Base-by-base conservation (phyloP, 2,113 vertebrate species). In the Girardinichthys multiradiatus region DNA sequence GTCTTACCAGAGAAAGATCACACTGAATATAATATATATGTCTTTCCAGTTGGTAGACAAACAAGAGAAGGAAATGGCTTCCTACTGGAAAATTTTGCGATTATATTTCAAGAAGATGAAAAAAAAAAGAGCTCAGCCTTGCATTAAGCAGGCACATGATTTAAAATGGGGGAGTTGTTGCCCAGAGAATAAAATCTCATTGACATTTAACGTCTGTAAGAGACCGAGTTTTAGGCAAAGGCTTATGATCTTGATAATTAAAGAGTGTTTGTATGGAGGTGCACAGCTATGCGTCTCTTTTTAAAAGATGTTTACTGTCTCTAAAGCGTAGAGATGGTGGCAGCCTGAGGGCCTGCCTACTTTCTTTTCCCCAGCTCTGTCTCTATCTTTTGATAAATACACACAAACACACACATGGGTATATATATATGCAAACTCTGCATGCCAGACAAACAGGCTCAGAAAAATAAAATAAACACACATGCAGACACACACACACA, bases 211-310 rank as follows among this genome's bases (percentile, higher is more conserved):
- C 83, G 80, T 89, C 82, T 89, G 57, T 13, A 60, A 90, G 83
- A 86, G 76, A 83, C 72, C 71, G 76, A 85, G 76, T 82, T 90
- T 87, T 86, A 86, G 84, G 87, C 86, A 80, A 89, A 77, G 37
- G 69, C 82, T 72, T 88, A 77, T 92, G 87, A 91, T 92, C 80
- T 87, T 84, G 86, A 91, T 91, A 92, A 92, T 92, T 93, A 91
- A 91, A 91, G 79, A 90, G 81, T 73, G 87, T 92, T 91, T 91
- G 90, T 77, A 75, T 57, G 81, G 79, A 72, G 86, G 82, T 81
- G 84, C 86, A 75, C 72, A 79, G 77, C 87, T 76, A 74, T 12
- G 54, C 72, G 28, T 89, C 72, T 82, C 81, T 84, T 79, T 91
- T 89, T 81, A 89, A 87, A 88, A 86, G 85, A 90, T 91, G 91